phyloP scores from a whole-genome alignment of 23 tunicate species.

The Trididemnum nubilum region DNA sequence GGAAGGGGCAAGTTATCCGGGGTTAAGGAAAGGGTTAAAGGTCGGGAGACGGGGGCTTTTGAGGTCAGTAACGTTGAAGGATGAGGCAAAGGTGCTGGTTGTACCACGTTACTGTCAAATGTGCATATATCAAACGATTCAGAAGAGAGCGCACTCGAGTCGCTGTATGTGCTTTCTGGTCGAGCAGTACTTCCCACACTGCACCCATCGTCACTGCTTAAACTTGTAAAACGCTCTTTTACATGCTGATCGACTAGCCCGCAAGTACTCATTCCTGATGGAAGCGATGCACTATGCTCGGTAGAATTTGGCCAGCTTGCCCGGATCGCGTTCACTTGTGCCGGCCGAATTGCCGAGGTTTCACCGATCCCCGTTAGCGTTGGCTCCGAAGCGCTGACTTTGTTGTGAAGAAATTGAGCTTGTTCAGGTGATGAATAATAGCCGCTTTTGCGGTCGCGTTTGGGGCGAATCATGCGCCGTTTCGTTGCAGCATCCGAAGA shows the following conservation, averaged over 20 bases:
- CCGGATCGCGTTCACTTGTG: background rate
- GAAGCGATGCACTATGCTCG: constrained; percentile 3
- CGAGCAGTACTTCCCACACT: constrained; percentile 51
- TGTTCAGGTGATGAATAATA: constrained; percentile 89
- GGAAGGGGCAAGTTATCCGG: constrained; percentile 51
- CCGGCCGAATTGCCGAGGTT: constrained; percentile 18
- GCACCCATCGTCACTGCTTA: constrained; percentile 66
- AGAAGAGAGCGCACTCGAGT: constrained; percentile 64
- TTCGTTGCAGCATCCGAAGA: constrained; percentile 37
- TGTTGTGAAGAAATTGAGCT: constrained; percentile 9
- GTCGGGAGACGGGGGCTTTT: constrained; percentile 24
- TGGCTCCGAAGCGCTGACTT: constrained; percentile 11
- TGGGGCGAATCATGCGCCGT: constrained; percentile 46
- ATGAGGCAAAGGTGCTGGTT: too few relatives aligned
- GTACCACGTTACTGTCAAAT: constrained; percentile 13
- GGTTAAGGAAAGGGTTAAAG: constrained; percentile 33
- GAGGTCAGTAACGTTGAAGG: background rate
- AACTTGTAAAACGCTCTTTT: constrained; percentile 42
- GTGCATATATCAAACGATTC: constrained; percentile 73
- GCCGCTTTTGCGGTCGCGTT: constrained; percentile 79
- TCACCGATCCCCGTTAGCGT: background rate
- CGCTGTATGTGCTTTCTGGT: constrained; percentile 69
- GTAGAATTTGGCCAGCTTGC: background rate
- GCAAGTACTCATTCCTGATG: background rate
- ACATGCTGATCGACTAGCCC: constrained; percentile 10